phyloP scores from a whole-genome alignment of 2,113 vertebrate species.

The Hydrolagus affinis region DNA sequence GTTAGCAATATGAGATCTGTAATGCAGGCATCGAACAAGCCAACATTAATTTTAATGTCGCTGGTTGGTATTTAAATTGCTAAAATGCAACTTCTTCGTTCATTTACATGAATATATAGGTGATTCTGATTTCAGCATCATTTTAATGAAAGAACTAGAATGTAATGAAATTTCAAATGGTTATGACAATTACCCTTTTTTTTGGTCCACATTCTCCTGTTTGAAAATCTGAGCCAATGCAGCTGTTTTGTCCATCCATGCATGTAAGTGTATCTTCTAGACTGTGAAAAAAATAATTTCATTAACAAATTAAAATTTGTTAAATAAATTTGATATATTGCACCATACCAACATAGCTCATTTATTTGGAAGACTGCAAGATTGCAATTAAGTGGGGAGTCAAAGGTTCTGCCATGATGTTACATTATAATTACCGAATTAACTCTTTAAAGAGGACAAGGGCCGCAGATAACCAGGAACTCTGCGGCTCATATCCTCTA shows the following conservation, averaged over 20 bases:
- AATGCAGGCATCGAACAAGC: not conserved
- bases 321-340: not conserved
- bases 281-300: constrained; percentile 22
- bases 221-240: not conserved
- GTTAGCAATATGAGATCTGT: not conserved
- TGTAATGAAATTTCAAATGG: constrained; percentile 5
- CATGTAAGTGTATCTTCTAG: not conserved
- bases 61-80: not conserved
- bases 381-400: not conserved
- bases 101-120: not conserved
- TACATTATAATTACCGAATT: no score
- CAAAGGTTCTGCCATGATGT: not conserved
- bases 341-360: not conserved
- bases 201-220: not conserved
- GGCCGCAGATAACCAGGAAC: no score
- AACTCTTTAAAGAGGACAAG: no score
- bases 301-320: constrained; percentile 20
- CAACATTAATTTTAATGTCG: no score
- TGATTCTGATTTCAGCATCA: not conserved
- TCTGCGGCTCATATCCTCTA: no score
- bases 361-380: constrained; percentile 16
- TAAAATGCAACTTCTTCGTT: not conserved
- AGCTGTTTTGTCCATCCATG: constrained; percentile 14
- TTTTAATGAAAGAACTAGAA: constrained; percentile 11
- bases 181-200: constrained; percentile 7